phyloP scores from a whole-genome alignment of 2,113 vertebrate genomes.

The Gnathonemus longibarbis region DNA sequence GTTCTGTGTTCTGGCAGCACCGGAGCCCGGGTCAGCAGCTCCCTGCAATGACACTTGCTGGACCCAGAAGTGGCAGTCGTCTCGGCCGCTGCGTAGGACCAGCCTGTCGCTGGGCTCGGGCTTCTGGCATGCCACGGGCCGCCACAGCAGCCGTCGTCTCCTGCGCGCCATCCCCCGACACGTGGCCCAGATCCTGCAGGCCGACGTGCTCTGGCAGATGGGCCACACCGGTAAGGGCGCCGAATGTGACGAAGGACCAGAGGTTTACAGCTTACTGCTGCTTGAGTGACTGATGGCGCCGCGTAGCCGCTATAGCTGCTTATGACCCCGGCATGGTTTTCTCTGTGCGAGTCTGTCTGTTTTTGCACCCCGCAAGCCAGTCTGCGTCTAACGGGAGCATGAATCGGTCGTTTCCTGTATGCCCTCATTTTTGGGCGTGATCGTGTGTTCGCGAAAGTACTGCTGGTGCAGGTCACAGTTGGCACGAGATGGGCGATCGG shows the following conservation, averaged over 20 bases:
- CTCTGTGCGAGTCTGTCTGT: neutral
- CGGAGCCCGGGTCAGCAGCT: conserved; percentile 51
- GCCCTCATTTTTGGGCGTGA: neutral
- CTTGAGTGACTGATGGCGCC: neutral
- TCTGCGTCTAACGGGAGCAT: neutral
- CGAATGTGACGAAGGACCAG: neutral
- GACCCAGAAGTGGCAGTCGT: conserved; percentile 91
- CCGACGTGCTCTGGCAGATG: conserved; percentile 97
- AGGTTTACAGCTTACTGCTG: neutral
- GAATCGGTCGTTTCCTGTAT: neutral
- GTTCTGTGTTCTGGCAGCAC: conserved; percentile 28
- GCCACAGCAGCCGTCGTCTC: conserved; percentile 87
- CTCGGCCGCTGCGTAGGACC: conserved; percentile 80
- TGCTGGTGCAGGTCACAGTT: neutral
- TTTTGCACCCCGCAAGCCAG: neutral
- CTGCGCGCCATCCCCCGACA: conserved; percentile 92
- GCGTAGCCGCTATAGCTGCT: neutral
- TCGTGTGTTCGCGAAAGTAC: neutral
- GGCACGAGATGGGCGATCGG: neutral
- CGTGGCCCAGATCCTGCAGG: conserved; percentile 93
- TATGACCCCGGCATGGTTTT: neutral
- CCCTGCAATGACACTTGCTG: conserved; percentile 79
- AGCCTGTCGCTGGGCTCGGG: conserved; percentile 87
- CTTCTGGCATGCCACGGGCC: conserved; percentile 94
- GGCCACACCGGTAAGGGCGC: conserved; percentile 78